phyloP scores from a whole-genome alignment of 2,113 vertebrate genomes.

The Eleginops maclovinus region DNA sequence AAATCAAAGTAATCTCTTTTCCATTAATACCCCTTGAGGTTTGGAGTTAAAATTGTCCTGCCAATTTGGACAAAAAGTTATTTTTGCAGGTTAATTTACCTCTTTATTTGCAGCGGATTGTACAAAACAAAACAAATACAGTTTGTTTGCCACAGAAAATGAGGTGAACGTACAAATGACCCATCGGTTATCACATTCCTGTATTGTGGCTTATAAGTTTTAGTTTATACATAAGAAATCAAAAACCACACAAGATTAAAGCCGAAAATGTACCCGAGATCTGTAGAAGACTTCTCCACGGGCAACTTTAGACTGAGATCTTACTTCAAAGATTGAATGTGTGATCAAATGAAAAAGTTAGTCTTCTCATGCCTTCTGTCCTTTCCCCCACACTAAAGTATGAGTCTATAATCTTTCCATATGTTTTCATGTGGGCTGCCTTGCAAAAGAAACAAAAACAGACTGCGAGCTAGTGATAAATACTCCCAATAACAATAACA shows the following conservation, averaged over 20 bases:
- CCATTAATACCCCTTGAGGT: slow-evolving; percentile 11
- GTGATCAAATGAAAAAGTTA: slow-evolving; percentile 34
- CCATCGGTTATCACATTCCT: slow-evolving; percentile 13
- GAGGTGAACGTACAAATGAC: background rate
- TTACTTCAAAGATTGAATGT: slow-evolving; percentile 55
- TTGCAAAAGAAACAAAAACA: background rate
- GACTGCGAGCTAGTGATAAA: background rate
- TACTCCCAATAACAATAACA: background rate
- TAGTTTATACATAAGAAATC: slow-evolving; percentile 7
- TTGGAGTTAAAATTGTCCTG: too few species aligned
- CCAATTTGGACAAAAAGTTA: too few species aligned
- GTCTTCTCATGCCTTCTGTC: slow-evolving; percentile 36
- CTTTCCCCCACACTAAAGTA: slow-evolving; percentile 20
- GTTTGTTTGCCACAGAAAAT: background rate
- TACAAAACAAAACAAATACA: background rate
- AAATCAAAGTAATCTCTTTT: slow-evolving; percentile 4
- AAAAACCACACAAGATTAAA: slow-evolving; percentile 51
- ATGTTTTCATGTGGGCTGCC: slow-evolving; percentile 41
- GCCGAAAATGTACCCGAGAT: slow-evolving; percentile 18
- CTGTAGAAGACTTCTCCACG: slow-evolving; percentile 16
- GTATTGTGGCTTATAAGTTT: slow-evolving; percentile 22
- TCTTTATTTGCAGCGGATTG: background rate
- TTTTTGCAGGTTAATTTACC: background rate
- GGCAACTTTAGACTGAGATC: slow-evolving; percentile 34
- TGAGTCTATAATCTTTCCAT: slow-evolving; percentile 32